Evolutionary conservation across 2,797 vertebrate genomes (phyloP).

Genomic region (Cryptoprocta ferox): DNA sequence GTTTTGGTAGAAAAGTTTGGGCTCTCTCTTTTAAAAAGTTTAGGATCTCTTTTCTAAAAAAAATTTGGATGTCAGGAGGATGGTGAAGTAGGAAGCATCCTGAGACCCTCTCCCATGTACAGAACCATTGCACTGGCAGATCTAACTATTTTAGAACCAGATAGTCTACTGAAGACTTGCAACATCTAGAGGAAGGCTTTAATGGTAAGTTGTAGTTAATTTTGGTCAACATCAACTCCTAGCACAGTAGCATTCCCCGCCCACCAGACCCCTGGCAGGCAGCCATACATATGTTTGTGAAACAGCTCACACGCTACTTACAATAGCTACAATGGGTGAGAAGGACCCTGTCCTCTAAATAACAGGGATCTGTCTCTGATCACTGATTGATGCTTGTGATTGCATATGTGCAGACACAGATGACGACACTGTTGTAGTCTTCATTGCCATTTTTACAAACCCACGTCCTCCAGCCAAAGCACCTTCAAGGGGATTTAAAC

Average conservation of each 20-base stretch:
- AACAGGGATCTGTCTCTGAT: neutral
- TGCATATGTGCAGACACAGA: neutral
- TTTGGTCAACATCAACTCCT: neutral
- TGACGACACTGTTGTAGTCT: neutral
- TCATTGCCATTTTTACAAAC: neutral
- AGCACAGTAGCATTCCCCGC: neutral
- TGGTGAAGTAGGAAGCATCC: neutral
- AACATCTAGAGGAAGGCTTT: neutral
- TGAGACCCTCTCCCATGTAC: neutral
- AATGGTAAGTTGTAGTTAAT: neutral
- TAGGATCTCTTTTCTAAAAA: neutral
- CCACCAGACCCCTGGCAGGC: neutral
- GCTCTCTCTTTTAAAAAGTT: neutral
- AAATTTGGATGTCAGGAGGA: neutral
- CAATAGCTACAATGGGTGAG: neutral
- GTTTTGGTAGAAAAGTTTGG: neutral
- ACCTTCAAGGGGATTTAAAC: neutral
- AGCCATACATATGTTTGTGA: neutral
- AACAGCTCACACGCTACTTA: neutral
- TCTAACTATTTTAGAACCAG: neutral
- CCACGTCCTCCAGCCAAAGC: neutral
- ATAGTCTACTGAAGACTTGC: neutral
- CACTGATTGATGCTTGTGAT: neutral
- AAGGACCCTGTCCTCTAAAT: neutral
- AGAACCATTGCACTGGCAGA: neutral